Evolutionary conservation across 2,113 vertebrate species (phyloP).

Genomic region (Hystrix brachyura): DNA sequence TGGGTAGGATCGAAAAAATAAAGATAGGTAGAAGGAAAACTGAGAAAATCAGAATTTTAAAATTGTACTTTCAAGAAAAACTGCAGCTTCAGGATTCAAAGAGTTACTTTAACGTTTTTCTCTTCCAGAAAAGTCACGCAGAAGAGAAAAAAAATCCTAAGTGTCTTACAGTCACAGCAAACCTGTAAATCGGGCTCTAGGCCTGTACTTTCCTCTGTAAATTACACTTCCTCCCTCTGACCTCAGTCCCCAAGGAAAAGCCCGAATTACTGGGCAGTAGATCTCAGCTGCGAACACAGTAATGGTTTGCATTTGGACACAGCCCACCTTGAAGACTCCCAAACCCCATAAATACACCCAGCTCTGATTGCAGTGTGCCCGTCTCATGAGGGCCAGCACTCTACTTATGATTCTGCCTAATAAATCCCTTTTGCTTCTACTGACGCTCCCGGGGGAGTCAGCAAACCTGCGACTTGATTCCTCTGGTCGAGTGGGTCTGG

Average conservation of each 20-base stretch:
- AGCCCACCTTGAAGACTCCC: not conserved
- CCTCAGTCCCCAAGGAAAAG: not conserved
- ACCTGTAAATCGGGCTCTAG: not conserved
- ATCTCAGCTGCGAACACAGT: not conserved
- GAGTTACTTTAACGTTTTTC: not conserved
- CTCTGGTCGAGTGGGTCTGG: not conserved
- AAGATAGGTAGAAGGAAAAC: not conserved
- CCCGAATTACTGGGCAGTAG: not conserved
- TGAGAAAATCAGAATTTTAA: not conserved
- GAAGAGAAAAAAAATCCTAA: not conserved
- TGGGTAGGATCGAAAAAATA: not conserved
- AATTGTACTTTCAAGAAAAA: not conserved
- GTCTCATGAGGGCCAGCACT: not conserved
- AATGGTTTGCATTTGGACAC: not conserved
- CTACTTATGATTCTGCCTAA: not conserved
- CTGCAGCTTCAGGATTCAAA: not conserved
- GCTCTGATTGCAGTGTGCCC: accelerated
- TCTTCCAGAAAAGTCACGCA: not conserved
- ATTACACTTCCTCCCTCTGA: not conserved
- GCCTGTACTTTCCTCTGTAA: not conserved
- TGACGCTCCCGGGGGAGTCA: not conserved
- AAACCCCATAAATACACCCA: not conserved
- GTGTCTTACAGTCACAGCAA: not conserved
- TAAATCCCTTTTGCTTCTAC: not conserved
- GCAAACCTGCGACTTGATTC: not conserved